Evolutionary conservation across 2,888 invertebrate species (phyloP).

Genomic region (Schizaphis graminum): DNA sequence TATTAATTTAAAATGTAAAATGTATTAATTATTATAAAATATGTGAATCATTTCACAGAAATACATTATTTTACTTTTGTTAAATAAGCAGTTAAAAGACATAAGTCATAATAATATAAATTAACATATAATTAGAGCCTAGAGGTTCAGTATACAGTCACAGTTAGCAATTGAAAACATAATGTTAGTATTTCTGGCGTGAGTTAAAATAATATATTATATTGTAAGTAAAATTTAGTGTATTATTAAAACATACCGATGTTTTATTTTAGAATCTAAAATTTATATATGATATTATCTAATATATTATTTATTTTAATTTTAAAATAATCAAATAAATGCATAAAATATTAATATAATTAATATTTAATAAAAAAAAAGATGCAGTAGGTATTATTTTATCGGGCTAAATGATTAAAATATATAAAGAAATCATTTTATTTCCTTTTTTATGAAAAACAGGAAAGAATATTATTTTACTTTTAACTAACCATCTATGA

Average conservation of each 20-base stretch:
- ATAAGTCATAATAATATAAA: conserved; percentile 6
- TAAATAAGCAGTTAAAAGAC: conserved; percentile 28
- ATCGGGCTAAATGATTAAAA: background rate
- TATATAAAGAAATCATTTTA: background rate
- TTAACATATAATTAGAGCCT: conserved; percentile 37
- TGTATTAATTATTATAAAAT: conserved; percentile 22
- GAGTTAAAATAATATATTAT: background rate
- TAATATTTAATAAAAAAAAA: background rate
- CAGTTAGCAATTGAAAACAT: conserved; percentile 36
- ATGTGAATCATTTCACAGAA: conserved; percentile 23
- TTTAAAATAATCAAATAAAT: background rate
- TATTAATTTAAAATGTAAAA: conserved; percentile 17
- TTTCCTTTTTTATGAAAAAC: background rate
- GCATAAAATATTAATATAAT: background rate
- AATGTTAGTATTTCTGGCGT: conserved; percentile 11
- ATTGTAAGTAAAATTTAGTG: background rate
- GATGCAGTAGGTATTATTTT: background rate
- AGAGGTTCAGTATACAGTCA: conserved; percentile 60
- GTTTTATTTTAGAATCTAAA: background rate
- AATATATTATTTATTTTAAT: background rate
- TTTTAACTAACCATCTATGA: background rate
- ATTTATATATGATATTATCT: background rate
- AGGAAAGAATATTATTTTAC: background rate
- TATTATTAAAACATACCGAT: background rate
- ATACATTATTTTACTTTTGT: conserved; percentile 18